Conservation (phyloP, 2,888 invertebrate genomes). For the Barypeithes pellucidus region DNA sequence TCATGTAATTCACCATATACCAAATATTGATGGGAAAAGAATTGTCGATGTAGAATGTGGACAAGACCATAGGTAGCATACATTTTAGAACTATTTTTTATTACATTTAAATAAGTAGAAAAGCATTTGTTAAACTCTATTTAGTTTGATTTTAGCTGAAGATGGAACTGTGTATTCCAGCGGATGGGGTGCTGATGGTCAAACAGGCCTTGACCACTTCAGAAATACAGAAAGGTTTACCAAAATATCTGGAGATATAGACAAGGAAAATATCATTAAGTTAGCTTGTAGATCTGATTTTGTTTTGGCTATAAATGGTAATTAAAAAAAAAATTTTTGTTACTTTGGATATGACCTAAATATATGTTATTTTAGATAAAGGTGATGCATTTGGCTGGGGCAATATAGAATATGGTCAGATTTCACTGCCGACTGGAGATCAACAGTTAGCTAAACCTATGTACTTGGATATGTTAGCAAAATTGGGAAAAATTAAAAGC, state of each 20-base stretch:
- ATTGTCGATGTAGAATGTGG: constrained; percentile 86
- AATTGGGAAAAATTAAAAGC: constrained; percentile 84
- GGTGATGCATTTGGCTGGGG: constrained; percentile 98
- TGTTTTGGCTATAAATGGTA: constrained; percentile 90
- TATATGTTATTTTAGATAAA: constrained; percentile 75
- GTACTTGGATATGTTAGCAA: constrained; percentile 76
- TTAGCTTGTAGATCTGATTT: constrained; percentile 88
- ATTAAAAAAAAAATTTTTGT: constrained; percentile 33
- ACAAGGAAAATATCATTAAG: constrained; percentile 86
- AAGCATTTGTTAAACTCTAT: constrained; percentile 49
- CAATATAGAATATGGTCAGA: constrained; percentile 93
- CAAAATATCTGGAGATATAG: constrained; percentile 85
- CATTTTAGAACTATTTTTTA: neutral
- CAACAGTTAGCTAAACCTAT: constrained; percentile 85
- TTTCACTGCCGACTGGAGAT: constrained; percentile 73
- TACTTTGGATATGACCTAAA: neutral
- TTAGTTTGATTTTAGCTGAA: constrained; percentile 84
- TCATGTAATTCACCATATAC: constrained; percentile 79
- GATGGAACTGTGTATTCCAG: constrained; percentile 89
- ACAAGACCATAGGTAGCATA: constrained; percentile 86
- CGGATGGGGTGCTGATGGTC: constrained; percentile 97
- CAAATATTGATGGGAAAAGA: constrained; percentile 75
- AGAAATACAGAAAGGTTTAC: constrained; percentile 76
- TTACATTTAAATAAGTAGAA: no score
- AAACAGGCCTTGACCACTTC: constrained; percentile 87